A percentile compares a stretch with the other conserved stretches of the same genome.
These are phyloP conservation scores for Leucoraja erinaceus DNA, from an alignment of 2,113 vertebrate species.

Conservation along the genomic window DNA sequence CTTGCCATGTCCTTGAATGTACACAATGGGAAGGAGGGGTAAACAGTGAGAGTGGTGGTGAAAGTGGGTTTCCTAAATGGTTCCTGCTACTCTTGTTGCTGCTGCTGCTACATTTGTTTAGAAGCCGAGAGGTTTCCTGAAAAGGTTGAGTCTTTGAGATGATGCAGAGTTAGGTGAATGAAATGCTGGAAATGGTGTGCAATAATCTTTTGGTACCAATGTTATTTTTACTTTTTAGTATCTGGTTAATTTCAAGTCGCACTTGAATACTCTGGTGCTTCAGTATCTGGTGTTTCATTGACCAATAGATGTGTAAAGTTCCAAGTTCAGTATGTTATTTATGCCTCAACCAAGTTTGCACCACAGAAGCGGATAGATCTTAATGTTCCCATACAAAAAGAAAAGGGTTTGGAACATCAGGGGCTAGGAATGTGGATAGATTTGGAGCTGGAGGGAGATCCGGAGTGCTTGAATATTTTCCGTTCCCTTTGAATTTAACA, in stretches of 20 bases:
- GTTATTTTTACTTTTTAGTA: not conserved
- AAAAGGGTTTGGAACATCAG: too few relatives aligned
- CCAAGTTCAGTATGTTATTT: not conserved
- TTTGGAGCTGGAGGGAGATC: too few relatives aligned
- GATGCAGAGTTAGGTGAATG: not conserved
- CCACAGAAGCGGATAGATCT: not conserved
- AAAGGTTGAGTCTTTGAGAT: not conserved
- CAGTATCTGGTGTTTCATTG: not conserved
- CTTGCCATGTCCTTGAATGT: not conserved
- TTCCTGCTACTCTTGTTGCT: not conserved
- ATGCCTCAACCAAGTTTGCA: not conserved
- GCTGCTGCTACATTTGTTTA: not conserved
- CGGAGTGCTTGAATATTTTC: too few relatives aligned
- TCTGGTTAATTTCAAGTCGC: not conserved
- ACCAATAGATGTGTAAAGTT: not conserved
- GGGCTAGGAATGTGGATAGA: too few relatives aligned
- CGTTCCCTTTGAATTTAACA: too few relatives aligned
- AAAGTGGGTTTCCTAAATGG: not conserved
- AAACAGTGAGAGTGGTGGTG: not conserved
- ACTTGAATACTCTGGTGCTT: not conserved
- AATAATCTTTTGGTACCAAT: not conserved
- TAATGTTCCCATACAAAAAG: not conserved
- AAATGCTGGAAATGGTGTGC: too few relatives aligned
- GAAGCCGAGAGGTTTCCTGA: not conserved
- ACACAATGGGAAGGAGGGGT: too few relatives aligned